phyloP scores from a whole-genome alignment of 30 jellyfish, hydroid and myxozoan species.

The Aurelia coerulea region DNA sequence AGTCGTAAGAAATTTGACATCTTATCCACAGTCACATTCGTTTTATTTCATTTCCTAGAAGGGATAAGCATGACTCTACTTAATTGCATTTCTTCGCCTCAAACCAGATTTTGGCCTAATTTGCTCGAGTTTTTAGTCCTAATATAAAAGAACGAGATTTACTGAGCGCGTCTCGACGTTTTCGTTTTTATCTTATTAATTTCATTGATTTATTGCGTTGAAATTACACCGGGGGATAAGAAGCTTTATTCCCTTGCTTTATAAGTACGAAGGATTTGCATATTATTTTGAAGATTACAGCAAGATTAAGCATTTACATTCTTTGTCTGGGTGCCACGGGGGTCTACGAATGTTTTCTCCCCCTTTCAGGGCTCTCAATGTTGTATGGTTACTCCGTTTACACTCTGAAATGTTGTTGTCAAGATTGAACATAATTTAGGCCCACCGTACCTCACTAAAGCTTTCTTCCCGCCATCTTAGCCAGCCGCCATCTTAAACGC shows the following conservation, averaged over 20 bases:
- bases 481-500: too few relatives aligned
- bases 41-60: slow-evolving; percentile 51
- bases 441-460: too few relatives aligned
- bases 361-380: too few relatives aligned
- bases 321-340: neutral
- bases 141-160: slow-evolving; percentile 58
- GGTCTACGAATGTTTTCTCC: too few relatives aligned
- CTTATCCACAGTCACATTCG: slow-evolving; percentile 48
- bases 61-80: slow-evolving; percentile 67
- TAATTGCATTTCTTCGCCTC: slow-evolving; percentile 77
- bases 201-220: slow-evolving; percentile 63
- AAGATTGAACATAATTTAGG: too few relatives aligned
- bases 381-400: too few relatives aligned
- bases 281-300: slow-evolving; percentile 26
- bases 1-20: slow-evolving; percentile 15
- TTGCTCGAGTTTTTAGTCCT: slow-evolving; percentile 42
- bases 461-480: too few relatives aligned
- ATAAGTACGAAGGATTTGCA: slow-evolving; percentile 24
- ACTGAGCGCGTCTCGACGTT: slow-evolving; percentile 70
- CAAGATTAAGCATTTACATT: neutral
- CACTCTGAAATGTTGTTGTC: too few relatives aligned
- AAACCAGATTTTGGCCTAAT: slow-evolving; percentile 69
- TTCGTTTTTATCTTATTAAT: slow-evolving; percentile 62
- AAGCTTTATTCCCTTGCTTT: neutral
- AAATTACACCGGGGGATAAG: slow-evolving; percentile 62